These are phyloP conservation scores for Parnassius apollo DNA, from an alignment of 2,888 invertebrate species.

Conservation along the genomic window DNA sequence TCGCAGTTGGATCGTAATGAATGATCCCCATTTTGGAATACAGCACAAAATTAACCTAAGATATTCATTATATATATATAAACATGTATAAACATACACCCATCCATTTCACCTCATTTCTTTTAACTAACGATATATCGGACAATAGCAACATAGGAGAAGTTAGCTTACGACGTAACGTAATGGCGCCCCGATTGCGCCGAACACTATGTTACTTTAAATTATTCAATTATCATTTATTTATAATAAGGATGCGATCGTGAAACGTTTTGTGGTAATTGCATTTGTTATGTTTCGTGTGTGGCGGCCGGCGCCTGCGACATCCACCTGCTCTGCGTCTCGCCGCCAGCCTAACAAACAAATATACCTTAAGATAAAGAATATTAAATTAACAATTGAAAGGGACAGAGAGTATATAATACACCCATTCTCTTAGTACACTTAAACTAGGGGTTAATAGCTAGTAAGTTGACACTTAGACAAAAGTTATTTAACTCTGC, in stretches of 20 bases:
- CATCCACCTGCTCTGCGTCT: constrained; percentile 44
- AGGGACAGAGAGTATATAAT: too few relatives aligned
- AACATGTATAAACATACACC: constrained; percentile 76
- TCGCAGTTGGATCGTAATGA: constrained; percentile 31
- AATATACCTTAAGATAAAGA: not conserved
- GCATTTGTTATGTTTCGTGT: constrained; percentile 55
- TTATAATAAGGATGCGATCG: constrained; percentile 60
- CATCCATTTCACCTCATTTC: constrained; percentile 62
- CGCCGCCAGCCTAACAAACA: constrained; percentile 57
- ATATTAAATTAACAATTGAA: too few relatives aligned
- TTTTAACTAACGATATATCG: constrained; percentile 54
- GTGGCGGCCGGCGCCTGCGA: constrained; percentile 53
- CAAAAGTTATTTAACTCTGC: too few relatives aligned
- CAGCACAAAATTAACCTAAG: constrained; percentile 78
- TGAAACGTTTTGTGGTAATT: constrained; percentile 67
- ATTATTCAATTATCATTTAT: constrained; percentile 44
- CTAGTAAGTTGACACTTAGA: too few relatives aligned
- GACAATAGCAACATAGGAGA: constrained; percentile 68
- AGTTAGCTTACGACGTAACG: constrained; percentile 56
- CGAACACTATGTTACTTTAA: constrained; percentile 35
- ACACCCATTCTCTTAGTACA: too few relatives aligned
- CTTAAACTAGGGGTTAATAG: too few relatives aligned
- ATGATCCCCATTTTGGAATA: constrained; percentile 53
- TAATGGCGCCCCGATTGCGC: constrained; percentile 32
- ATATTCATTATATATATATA: constrained; percentile 72